Evolutionary conservation across 2,888 invertebrate species (phyloP), one percentile per base, ranked within the genome.

Genomic region (Caenorhabditis sulstoni): DNA sequence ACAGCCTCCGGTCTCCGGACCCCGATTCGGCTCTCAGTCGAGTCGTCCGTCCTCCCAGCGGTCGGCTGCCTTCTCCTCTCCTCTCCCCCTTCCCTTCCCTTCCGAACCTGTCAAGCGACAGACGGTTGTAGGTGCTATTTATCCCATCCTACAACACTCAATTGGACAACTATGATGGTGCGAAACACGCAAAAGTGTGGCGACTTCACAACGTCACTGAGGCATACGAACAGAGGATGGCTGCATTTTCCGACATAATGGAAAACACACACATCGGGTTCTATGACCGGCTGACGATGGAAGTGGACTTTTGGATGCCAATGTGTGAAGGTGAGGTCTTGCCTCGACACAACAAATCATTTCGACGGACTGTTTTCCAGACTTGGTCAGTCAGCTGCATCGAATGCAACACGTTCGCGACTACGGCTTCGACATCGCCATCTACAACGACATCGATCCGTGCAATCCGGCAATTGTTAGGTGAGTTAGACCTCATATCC

Each of bases 401-500:
- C 67, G 66, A 0, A 20, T 79, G 50, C 73, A 79, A 35, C 59
- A 59, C 23, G 8, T 79, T 0, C 47, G 50, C 29, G 79, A 79
- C 55, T 79, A 79, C 39, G 45, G 68, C 1, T 79, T 79, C 16
- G 79, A 79, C 16, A 22, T 79, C 20, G 79, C 75, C 12, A 65
- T 79, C n/a, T 62, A 44, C 50, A 67, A 73, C 49, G 79, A 79
- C 61, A 65, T 79, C 35, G 79, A 79, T 35, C 65, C 66, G 14
- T 79, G 79, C 68, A 75, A 58, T 35, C 49, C 64, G 8, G 65
- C 67, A 55, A 41, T 79, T 14, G 68, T 79, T 8, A 68, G 73
- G 79, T 79, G 67, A 53, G 79, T 79, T 79, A 73, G 79, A 79
- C 67, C 61, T 52, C 79, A 67, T 79, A 79, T 79, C 79, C 67